phyloP scores from a whole-genome alignment of 2,888 invertebrate species.

The Macrophya annulata region DNA sequence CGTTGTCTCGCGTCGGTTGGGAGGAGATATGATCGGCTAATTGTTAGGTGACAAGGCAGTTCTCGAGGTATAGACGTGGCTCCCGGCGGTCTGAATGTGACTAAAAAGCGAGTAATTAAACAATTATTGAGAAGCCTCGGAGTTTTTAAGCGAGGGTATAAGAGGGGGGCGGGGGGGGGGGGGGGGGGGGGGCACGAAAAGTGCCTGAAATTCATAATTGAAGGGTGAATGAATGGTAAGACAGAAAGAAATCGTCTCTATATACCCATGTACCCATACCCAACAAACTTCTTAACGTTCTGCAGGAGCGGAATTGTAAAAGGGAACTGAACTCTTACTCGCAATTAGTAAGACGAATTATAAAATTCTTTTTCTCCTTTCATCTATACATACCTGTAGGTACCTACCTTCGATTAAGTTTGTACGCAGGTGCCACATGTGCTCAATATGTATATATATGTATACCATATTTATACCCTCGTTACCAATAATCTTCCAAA shows the following conservation, averaged over 20 bases:
- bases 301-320: background rate
- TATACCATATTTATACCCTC: background rate
- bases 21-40: slow-evolving; percentile 48
- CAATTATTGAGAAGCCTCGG: slow-evolving; percentile 32
- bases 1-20: background rate
- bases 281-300: slow-evolving; percentile 4
- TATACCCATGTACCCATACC: background rate
- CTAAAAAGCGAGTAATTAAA: slow-evolving; percentile 54
- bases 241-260: background rate
- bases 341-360: slow-evolving; percentile 44
- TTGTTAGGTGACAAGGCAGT: slow-evolving; percentile 51
- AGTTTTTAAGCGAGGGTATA: background rate
- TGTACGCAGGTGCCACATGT: slow-evolving; percentile 30
- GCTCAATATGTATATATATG: background rate
- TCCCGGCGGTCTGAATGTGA: slow-evolving; percentile 9
- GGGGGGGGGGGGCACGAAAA: background rate
- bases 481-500: background rate
- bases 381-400: slow-evolving; percentile 20
- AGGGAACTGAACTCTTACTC: slow-evolving; percentile 23
- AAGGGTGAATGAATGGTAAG: slow-evolving; percentile 38
- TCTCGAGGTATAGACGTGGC: background rate
- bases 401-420: slow-evolving; percentile 20
- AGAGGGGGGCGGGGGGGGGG: background rate
- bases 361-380: slow-evolving; percentile 29
- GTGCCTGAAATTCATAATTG: slow-evolving; percentile 54